These are phyloP conservation scores for Lottia gigantea DNA, from an alignment of 2,888 invertebrate species.

Conservation along the genomic window DNA sequence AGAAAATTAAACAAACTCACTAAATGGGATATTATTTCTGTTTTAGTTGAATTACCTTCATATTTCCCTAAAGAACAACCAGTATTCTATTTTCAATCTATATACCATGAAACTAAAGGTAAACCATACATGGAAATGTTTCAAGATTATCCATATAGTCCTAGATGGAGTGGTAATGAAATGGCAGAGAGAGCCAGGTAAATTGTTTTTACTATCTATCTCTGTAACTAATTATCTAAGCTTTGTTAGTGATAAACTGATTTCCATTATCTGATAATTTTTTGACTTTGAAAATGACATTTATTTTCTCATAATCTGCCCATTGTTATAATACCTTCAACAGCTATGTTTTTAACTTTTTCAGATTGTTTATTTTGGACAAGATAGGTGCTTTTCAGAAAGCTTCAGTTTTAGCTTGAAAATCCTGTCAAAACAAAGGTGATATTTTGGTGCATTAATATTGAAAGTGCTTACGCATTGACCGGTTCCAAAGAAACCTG, in stretches of 20 bases:
- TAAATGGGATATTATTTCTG: conserved; percentile 20
- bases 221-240: no score
- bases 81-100: conserved; percentile 66
- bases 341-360: conserved; percentile 28
- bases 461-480: no score
- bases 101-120: conserved; percentile 66
- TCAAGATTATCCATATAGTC: conserved; percentile 66
- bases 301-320: neutral
- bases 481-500: no score
- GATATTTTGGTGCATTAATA: no score
- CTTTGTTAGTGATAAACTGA: no score
- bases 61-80: conserved; percentile 68
- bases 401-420: conserved; percentile 52
- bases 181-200: conserved; percentile 67
- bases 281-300: neutral
- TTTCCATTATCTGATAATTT: no score
- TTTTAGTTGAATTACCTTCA: conserved; percentile 68
- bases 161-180: conserved; percentile 66
- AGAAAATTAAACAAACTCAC: no score
- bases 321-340: neutral
- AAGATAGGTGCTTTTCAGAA: conserved; percentile 58
- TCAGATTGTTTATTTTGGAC: conserved; percentile 55
- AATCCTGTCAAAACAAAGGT: conserved; percentile 21
- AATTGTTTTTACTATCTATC: neutral
- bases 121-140: conserved; percentile 68